A percentile compares a stretch with the other conserved stretches of the same genome.
Conservation (phyloP, 1,140 invertebrate species). For the Drosophila santomea region DNA sequence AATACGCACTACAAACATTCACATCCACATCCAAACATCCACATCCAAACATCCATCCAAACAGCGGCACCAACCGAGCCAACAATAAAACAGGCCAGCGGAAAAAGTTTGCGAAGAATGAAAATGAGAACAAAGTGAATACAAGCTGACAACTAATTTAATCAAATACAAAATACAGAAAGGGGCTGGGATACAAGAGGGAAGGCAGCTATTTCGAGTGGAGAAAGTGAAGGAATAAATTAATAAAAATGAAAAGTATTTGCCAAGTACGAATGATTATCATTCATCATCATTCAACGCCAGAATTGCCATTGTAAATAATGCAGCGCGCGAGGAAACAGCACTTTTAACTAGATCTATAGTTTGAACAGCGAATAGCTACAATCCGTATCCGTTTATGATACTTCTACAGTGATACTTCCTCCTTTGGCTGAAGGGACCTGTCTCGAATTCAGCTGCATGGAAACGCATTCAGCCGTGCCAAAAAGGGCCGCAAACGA, state of each 20-base stretch:
- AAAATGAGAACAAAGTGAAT: slow-evolving; percentile 51
- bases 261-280: no score
- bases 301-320: no score
- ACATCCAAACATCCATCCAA: slow-evolving; percentile 3
- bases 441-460: neutral
- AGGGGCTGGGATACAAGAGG: no score
- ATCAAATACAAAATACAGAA: slow-evolving; percentile 33
- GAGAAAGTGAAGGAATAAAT: neutral
- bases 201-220: neutral
- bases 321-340: no score
- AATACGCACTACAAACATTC: slow-evolving; percentile 55
- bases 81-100: slow-evolving; percentile 13
- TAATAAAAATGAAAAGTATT: neutral
- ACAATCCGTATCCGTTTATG: no score
- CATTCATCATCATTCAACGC: no score
- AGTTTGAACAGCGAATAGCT: neutral
- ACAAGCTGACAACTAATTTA: slow-evolving; percentile 53
- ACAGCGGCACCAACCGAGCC: neutral
- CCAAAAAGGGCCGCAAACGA: slow-evolving; percentile 5
- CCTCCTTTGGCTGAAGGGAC: neutral
- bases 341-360: no score
- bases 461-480: slow-evolving; percentile 23
- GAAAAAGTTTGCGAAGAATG: slow-evolving; percentile 34
- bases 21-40: slow-evolving; percentile 12
- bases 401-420: no score